These are phyloP conservation scores for Aleadryas rufinucha DNA, from an alignment of 2,113 vertebrate species.

Conservation along the genomic window DNA sequence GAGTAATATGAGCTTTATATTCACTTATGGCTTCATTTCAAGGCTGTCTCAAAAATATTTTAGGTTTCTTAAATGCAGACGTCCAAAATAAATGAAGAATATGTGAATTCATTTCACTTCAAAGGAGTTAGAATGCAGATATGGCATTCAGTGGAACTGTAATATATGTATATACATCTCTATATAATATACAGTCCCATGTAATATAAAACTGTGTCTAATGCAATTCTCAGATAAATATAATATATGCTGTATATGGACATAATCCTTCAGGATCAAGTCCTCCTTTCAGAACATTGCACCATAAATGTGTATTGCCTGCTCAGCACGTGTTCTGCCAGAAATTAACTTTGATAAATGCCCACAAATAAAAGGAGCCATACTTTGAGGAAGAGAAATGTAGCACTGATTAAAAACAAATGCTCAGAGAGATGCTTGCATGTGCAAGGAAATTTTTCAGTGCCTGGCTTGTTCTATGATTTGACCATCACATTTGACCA, in stretches of 20 bases:
- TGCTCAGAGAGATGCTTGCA: background rate
- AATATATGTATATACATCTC: background rate
- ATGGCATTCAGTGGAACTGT: background rate
- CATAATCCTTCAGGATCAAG: background rate
- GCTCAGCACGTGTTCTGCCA: background rate
- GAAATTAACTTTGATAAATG: background rate
- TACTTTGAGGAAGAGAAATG: background rate
- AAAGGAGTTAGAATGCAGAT: background rate
- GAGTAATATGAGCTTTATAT: background rate
- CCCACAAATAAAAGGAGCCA: background rate
- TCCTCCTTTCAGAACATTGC: background rate
- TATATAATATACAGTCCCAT: background rate
- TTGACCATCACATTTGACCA: background rate
- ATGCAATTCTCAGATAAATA: background rate
- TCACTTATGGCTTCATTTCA: background rate
- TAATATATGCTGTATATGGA: background rate
- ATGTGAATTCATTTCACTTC: background rate
- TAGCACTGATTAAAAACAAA: background rate
- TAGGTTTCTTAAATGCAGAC: background rate
- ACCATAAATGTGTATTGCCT: background rate
- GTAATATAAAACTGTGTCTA: background rate
- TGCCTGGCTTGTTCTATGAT: background rate
- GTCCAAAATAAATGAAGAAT: background rate
- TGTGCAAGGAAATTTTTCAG: background rate
- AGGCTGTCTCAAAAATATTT: background rate